Evolutionary conservation across 2,797 vertebrate species (phyloP).

Genomic region (Pantherophis alleghaniensis): DNA sequence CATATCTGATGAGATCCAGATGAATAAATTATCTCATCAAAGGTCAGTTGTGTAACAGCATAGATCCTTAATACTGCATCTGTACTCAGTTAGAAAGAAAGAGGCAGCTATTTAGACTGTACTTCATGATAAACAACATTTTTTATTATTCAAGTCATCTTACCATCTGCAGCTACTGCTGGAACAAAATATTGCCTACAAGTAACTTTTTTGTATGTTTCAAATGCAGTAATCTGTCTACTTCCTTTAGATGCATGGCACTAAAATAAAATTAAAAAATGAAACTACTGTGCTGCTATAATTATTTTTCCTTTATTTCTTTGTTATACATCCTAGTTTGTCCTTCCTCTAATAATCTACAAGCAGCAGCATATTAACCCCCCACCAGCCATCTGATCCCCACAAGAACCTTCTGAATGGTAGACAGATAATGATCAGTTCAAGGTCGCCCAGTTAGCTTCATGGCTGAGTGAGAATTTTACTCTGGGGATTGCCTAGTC

Average conservation of each 20-base stretch:
- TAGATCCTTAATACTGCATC: constrained; percentile 1
- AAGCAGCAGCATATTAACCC: neutral
- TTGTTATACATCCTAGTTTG: neutral
- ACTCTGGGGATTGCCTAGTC: neutral
- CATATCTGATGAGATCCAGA: constrained; percentile 28
- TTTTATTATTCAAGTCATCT: neutral
- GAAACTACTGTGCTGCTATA: neutral
- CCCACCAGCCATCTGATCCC: neutral
- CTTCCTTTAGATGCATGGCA: neutral
- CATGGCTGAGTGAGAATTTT: neutral
- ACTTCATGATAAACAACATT: neutral
- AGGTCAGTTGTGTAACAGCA: constrained; percentile 34
- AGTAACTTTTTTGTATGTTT: neutral
- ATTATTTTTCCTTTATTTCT: neutral
- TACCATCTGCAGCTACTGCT: neutral
- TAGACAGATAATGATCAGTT: neutral
- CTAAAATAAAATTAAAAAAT: neutral
- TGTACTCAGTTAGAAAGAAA: neutral
- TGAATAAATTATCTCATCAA: constrained; percentile 39
- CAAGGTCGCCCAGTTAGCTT: neutral
- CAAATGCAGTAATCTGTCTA: neutral
- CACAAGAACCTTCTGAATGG: neutral
- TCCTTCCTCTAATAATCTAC: neutral
- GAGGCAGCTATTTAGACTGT: neutral
- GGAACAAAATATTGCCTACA: neutral